Conservation (phyloP, 2,113 vertebrate genomes). For the Lipotes vexillifer region DNA sequence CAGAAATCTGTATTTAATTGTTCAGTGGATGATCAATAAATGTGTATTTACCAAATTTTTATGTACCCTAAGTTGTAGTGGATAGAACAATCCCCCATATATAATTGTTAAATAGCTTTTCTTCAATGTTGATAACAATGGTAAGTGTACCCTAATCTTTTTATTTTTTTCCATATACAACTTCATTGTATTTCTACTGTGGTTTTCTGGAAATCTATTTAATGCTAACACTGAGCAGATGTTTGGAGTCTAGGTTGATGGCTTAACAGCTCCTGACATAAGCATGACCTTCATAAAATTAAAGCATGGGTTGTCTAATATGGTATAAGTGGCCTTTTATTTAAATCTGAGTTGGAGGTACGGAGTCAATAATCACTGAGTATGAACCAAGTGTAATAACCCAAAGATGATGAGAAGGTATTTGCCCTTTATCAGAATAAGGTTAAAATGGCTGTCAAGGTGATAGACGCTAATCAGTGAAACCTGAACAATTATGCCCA, state of each 20-base stretch:
- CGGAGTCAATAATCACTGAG: conserved; percentile 64
- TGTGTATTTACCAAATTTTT: not conserved
- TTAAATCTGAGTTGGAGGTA: conserved; percentile 67
- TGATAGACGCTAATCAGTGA: conserved; percentile 65
- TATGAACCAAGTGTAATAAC: conserved; percentile 70
- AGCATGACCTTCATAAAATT: conserved; percentile 69
- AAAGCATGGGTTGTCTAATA: conserved; percentile 59
- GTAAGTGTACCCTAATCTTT: not conserved
- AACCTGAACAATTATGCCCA: conserved; percentile 67
- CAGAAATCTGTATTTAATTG: not conserved
- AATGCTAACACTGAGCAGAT: conserved; percentile 57
- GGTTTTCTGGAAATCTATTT: not conserved
- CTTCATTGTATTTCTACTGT: not conserved
- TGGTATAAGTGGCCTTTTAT: conserved; percentile 68
- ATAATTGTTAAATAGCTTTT: not conserved
- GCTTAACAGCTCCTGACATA: conserved; percentile 62
- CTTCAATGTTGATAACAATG: not conserved
- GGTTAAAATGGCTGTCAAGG: conserved; percentile 67
- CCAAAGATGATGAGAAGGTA: conserved; percentile 68
- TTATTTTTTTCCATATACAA: not conserved
- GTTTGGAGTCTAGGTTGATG: conserved; percentile 44
- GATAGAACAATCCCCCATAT: not conserved
- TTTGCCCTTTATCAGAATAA: conserved; percentile 68
- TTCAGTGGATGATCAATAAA: not conserved
- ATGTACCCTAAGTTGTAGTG: not conserved